Evolutionary conservation across 1,140 invertebrate genomes (phyloP).

Genomic region (Fopius arisanus): DNA sequence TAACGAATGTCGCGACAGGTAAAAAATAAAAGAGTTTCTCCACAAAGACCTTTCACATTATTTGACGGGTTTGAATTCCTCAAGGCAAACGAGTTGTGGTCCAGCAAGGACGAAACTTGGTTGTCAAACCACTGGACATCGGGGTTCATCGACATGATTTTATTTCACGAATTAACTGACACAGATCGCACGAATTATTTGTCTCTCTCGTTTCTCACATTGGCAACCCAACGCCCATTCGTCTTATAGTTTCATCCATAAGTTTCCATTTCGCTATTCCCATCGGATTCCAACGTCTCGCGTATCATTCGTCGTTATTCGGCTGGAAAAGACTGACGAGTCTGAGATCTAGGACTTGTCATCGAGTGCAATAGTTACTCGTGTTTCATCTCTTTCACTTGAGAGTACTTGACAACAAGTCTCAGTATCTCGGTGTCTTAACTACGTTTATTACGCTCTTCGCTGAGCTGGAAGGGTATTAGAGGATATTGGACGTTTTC

Average conservation of each 20-base stretch:
- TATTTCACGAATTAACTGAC: not conserved
- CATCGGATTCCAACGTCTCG: not conserved
- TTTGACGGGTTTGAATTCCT: slow-evolving; percentile 6
- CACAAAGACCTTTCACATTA: not conserved
- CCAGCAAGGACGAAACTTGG: slow-evolving; percentile 7
- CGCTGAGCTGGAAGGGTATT: not conserved
- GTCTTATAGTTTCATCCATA: not conserved
- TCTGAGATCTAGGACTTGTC: not conserved
- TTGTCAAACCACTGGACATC: not conserved
- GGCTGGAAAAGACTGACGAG: not conserved
- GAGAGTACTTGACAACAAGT: not conserved
- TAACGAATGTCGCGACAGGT: not conserved
- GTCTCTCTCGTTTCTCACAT: not conserved
- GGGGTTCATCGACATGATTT: not conserved
- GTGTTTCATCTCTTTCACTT: not conserved
- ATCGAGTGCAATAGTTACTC: not conserved
- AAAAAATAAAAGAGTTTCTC: not conserved
- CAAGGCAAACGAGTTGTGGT: slow-evolving; percentile 21
- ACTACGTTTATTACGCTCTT: not conserved
- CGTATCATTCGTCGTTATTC: not conserved
- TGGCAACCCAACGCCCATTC: not conserved
- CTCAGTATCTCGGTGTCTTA: not conserved
- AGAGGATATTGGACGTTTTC: not conserved
- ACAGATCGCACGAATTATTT: not conserved
- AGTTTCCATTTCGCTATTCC: not conserved